Evolutionary conservation across 2,888 invertebrate genomes (phyloP), one percentile per base, ranked within the genome.

Genomic region (Xiphydria camelus): DNA sequence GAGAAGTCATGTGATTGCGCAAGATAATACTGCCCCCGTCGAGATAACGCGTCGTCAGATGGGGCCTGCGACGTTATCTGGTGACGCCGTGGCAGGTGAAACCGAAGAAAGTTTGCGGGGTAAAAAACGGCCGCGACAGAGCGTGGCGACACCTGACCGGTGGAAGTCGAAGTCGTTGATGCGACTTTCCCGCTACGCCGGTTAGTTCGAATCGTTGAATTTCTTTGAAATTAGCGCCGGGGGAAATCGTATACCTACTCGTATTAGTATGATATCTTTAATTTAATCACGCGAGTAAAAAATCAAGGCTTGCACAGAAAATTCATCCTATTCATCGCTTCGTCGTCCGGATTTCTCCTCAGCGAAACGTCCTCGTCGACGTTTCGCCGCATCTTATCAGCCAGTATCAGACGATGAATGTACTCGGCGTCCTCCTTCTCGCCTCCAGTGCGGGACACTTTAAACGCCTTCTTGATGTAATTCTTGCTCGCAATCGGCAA

Each of bases 401-500:
- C 49, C 22, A 59, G 47, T 52, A 62, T 55, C 23, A 56, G 53
- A 31, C 61, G 62, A 49, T 59, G 59, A 39, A 61, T 41, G 35
- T 61, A 50, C 41, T 57, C 59, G 26, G 58, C 41, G 44, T 59
- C 52, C 21, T 47, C 54, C 41, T 42, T 47, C 14, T 46, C 44
- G 2, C 20, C 45, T 5, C 46, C 42, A 19, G 47, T 41, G 14
- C 29, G n/a, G n/a, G n/a, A 43, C 20, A 17, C 41, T 14, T 59
- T 59, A 42, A 74, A 70, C 10, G 67, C 71, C 49, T 58, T 64
- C 41, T 59, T 62, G 39, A 73, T 55, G 46, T 64, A 59, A 34
- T 57, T 51, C 45, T 80, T 82, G 54, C 78, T 79, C 4, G 73
- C 62, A 53, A 78, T 73, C 9, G 80, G 77, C 36, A 83, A 61